A percentile compares a stretch with the other conserved stretches of the same genome.
Conservation (phyloP, 2,797 vertebrate species). For the Lindbergichthys nudifrons region DNA sequence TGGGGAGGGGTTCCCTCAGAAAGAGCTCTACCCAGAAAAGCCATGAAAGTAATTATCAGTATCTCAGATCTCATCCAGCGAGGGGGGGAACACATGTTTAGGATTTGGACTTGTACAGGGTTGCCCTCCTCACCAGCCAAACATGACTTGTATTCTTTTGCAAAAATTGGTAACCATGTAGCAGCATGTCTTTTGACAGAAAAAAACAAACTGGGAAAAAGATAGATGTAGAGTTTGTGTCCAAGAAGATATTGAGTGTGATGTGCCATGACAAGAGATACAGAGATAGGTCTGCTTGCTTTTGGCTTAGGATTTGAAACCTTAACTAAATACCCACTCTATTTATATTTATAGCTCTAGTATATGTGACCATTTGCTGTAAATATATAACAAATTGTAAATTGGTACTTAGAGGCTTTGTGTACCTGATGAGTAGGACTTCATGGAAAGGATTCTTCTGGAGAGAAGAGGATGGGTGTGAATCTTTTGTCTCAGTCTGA, state of each 20-base stretch:
- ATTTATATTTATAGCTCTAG: constrained; percentile 13
- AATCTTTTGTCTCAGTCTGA: constrained; percentile 72
- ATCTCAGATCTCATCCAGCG: constrained; percentile 78
- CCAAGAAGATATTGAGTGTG: constrained; percentile 64
- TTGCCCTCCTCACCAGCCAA: constrained; percentile 71
- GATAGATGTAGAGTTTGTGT: constrained; percentile 61
- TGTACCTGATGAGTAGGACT: constrained; percentile 47
- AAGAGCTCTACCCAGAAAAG: constrained; percentile 59
- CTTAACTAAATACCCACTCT: constrained; percentile 20
- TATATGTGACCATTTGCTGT: neutral
- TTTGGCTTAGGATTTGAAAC: constrained; percentile 47
- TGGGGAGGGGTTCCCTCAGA: constrained; percentile 72
- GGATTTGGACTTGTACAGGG: constrained; percentile 73
- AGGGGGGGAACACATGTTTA: constrained; percentile 79
- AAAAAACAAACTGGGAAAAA: constrained; percentile 61
- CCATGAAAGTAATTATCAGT: constrained; percentile 80
- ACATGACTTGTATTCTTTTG: constrained; percentile 61
- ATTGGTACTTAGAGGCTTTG: constrained; percentile 33
- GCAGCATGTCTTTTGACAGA: constrained; percentile 65
- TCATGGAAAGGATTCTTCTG: constrained; percentile 56
- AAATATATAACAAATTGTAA: neutral
- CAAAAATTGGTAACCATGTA: constrained; percentile 39
- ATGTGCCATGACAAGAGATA: constrained; percentile 66
- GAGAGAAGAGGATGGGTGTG: constrained; percentile 78
- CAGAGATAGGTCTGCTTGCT: constrained; percentile 60